phyloP scores from a whole-genome alignment of 2,113 vertebrate genomes.

The Pithys albifrons region DNA sequence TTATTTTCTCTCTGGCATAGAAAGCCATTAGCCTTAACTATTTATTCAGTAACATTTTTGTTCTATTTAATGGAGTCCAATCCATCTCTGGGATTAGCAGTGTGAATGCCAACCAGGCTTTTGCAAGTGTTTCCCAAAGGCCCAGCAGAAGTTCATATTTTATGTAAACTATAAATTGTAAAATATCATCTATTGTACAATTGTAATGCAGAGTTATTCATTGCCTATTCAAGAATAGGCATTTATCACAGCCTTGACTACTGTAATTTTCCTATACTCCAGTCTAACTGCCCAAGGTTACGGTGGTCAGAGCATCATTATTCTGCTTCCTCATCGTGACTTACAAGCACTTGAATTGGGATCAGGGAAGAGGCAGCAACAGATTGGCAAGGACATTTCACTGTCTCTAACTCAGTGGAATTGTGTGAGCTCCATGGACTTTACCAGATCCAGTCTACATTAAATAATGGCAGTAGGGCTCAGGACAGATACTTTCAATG shows the following conservation, averaged over 20 bases:
- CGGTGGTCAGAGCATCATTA: not conserved
- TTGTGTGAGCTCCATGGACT: not conserved
- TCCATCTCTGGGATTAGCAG: conserved; percentile 37
- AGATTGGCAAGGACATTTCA: not conserved
- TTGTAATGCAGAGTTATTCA: conserved; percentile 21
- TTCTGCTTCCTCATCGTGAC: not conserved
- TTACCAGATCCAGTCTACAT: not conserved
- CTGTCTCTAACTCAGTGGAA: not conserved
- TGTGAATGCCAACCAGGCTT: not conserved
- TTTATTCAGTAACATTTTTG: conserved; percentile 54
- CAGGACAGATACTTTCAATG: not conserved
- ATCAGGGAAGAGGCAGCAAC: not conserved
- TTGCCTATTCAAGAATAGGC: not conserved
- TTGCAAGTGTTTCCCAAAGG: conserved; percentile 15
- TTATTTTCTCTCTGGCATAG: conserved; percentile 4
- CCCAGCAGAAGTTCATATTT: conserved; percentile 27
- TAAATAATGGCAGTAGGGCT: not conserved
- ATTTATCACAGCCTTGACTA: conserved; percentile 17
- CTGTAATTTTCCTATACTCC: not conserved
- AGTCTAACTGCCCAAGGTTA: conserved; percentile 32
- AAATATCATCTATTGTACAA: conserved; percentile 20
- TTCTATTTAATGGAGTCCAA: conserved; percentile 44
- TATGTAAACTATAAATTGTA: conserved; percentile 38
- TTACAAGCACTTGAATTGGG: not conserved
- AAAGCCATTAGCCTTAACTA: conserved; percentile 47